Percentiles rank a stretch among this genome's conserved stretches.
phyloP scores from a whole-genome alignment of 2,113 vertebrate genomes.

The Ochotona curzoniae region DNA sequence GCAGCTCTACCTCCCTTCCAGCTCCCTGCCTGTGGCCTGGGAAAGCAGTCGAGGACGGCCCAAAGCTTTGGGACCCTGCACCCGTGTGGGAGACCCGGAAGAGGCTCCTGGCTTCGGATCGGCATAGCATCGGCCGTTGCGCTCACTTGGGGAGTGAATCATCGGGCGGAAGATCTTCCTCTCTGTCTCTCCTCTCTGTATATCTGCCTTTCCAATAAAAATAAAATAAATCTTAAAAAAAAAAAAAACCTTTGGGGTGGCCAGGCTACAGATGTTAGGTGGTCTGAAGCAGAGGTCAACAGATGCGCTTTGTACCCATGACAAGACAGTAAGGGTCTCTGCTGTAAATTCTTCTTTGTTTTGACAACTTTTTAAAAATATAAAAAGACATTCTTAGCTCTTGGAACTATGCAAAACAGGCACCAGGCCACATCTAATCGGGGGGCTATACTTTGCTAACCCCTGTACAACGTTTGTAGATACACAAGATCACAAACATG shows the following conservation, averaged over 20 bases:
- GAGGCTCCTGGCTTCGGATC: no score
- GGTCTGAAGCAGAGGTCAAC: not conserved
- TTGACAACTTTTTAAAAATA: slow-evolving; percentile 6
- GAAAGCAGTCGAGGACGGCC: no score
- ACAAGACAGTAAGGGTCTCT: not conserved
- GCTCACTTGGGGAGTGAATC: no score
- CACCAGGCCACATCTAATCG: not conserved
- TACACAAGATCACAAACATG: not conserved
- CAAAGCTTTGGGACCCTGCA: no score
- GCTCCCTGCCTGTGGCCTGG: no score
- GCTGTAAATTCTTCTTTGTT: not conserved
- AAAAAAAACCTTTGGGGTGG: not conserved
- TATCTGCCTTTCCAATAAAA: no score
- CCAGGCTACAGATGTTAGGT: not conserved
- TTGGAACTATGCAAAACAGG: not conserved
- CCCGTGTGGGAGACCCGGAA: no score
- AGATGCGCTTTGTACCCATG: not conserved
- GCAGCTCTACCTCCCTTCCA: no score
- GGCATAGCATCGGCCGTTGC: no score
- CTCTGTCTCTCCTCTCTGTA: no score
- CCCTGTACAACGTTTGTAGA: not conserved
- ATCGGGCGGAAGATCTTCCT: no score
- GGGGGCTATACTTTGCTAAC: not conserved
- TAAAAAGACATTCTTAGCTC: not conserved
- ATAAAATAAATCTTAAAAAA: not conserved